These are phyloP conservation scores for Danaus melanippus DNA, from an alignment of 1,140 invertebrate genomes.

Conservation along the genomic window DNA sequence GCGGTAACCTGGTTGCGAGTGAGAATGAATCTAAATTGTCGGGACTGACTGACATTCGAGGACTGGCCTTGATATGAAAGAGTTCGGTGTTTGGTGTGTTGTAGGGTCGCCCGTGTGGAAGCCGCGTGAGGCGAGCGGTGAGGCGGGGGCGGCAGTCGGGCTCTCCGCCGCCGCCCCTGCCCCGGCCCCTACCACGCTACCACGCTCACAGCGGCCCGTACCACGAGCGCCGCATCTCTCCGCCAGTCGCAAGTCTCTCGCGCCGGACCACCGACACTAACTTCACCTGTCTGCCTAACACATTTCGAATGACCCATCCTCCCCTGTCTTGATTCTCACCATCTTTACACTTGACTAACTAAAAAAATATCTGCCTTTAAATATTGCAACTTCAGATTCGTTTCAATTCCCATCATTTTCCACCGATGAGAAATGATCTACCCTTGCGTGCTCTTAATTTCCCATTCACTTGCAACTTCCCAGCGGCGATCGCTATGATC, in stretches of 20 bases:
- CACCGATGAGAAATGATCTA: background rate
- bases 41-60: conserved; percentile 13
- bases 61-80: conserved; percentile 42
- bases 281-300: conserved; percentile 3
- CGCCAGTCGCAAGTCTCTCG: conserved; percentile 70
- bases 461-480: too few relatives aligned
- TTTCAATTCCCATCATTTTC: background rate
- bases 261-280: conserved; percentile 69
- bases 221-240: conserved; percentile 63
- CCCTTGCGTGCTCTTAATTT: too few relatives aligned
- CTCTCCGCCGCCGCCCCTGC: conserved; percentile 22
- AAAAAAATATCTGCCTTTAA: too few relatives aligned
- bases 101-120: conserved; percentile 93
- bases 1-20: conserved; percentile 26
- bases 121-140: conserved; percentile 81
- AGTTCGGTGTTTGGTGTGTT: conserved; percentile 76
- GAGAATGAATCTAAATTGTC: conserved; percentile 17
- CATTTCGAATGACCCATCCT: conserved; percentile 1
- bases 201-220: conserved; percentile 65
- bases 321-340: too few relatives aligned
- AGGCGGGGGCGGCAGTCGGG: conserved; percentile 29
- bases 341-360: too few relatives aligned
- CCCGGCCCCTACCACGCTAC: conserved; percentile 62
- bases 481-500: too few relatives aligned
- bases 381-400: too few relatives aligned